phyloP scores from a whole-genome alignment of 1,140 invertebrate species.

The Saccostrea glomerata region DNA sequence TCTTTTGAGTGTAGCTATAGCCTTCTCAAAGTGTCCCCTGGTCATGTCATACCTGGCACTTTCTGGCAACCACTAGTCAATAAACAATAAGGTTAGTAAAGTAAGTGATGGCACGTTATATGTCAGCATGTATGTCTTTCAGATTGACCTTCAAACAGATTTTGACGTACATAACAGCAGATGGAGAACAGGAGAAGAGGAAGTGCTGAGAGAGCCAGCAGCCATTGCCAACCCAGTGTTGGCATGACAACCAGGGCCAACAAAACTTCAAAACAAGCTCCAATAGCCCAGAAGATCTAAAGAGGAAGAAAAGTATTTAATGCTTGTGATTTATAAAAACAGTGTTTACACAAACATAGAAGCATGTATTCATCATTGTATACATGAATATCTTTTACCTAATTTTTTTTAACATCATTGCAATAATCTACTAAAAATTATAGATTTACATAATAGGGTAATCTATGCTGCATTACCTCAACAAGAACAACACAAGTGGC shows the following conservation, averaged over 20 bases:
- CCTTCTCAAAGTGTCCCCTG: conserved; percentile 91
- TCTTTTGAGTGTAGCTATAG: conserved; percentile 89
- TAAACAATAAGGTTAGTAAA: not conserved
- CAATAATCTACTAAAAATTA: not conserved
- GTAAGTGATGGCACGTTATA: too few relatives aligned
- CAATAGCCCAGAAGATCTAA: conserved; percentile 97
- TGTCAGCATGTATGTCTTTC: not conserved
- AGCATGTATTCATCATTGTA: not conserved
- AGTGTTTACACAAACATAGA: too few relatives aligned
- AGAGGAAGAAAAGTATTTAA: conserved; percentile 71
- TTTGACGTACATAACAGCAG: conserved; percentile 79
- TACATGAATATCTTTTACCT: not conserved
- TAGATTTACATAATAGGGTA: not conserved
- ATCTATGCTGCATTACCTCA: conserved; percentile 84
- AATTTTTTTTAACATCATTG: not conserved
- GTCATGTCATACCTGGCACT: conserved; percentile 93
- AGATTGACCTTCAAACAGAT: not conserved
- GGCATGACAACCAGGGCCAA: conserved; percentile 95
- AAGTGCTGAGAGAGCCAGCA: conserved; percentile 91
- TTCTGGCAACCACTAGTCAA: conserved; percentile 92
- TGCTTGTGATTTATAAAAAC: too few relatives aligned
- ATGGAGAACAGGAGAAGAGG: conserved; percentile 89
- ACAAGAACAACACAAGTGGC: conserved; percentile 96
- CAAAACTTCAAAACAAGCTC: conserved; percentile 94
- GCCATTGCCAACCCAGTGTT: conserved; percentile 93